phyloP scores from a whole-genome alignment of 2,113 vertebrate species.

The Tylochromis polylepis region DNA sequence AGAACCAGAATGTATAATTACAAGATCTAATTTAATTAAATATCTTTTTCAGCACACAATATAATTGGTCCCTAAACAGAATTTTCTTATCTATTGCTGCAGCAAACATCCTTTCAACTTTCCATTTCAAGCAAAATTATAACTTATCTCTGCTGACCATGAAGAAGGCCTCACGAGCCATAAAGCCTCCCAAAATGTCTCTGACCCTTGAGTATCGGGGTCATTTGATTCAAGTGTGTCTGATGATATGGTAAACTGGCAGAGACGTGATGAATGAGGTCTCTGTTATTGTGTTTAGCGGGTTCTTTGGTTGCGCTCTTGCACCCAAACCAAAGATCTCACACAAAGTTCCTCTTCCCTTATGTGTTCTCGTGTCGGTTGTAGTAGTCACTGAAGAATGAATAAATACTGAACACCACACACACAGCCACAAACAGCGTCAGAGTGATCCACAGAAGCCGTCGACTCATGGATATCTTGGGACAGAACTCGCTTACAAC shows the following conservation, averaged over 20 bases:
- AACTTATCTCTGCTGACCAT: slow-evolving; percentile 8
- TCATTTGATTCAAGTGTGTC: slow-evolving; percentile 50
- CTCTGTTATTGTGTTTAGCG: slow-evolving; percentile 8
- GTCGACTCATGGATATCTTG: slow-evolving; percentile 59
- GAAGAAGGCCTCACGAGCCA: not conserved
- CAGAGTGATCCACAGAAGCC: slow-evolving; percentile 62
- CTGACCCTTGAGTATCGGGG: not conserved
- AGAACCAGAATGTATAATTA: slow-evolving; percentile 15
- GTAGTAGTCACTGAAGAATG: slow-evolving; percentile 65
- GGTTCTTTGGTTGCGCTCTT: slow-evolving; percentile 46
- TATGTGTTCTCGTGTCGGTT: slow-evolving; percentile 61
- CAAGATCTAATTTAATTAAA: slow-evolving; percentile 30
- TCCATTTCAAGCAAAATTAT: slow-evolving; percentile 4
- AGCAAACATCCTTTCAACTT: slow-evolving; percentile 6
- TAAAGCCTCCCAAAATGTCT: slow-evolving; percentile 21
- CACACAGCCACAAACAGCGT: slow-evolving; percentile 63
- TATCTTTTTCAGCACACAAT: slow-evolving; percentile 19
- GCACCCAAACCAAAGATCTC: slow-evolving; percentile 51
- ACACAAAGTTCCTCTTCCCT: slow-evolving; percentile 9
- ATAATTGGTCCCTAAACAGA: slow-evolving; percentile 66
- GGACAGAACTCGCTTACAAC: slow-evolving; percentile 62
- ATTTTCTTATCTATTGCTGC: not conserved
- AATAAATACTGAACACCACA: slow-evolving; percentile 68
- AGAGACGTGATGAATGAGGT: not conserved
- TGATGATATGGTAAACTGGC: slow-evolving; percentile 16